phyloP scores from a whole-genome alignment of 2,888 invertebrate genomes.

The Drosophila hamatofila region DNA sequence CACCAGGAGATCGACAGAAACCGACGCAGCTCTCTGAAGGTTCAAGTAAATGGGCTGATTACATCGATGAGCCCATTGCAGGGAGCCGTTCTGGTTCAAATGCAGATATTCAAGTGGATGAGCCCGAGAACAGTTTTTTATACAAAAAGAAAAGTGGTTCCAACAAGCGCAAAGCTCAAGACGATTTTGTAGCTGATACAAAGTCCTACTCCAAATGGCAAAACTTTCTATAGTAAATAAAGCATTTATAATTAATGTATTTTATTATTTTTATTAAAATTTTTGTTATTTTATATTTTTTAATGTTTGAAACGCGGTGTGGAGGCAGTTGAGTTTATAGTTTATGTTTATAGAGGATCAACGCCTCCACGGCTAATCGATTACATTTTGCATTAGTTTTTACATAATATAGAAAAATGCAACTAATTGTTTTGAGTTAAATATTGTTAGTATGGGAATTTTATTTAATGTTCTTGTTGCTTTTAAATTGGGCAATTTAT shows the following conservation, averaged over 20 bases:
- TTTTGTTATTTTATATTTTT: constrained; percentile 25
- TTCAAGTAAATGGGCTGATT: constrained; percentile 54
- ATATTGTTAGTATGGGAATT: constrained; percentile 55
- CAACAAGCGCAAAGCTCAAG: constrained; percentile 20
- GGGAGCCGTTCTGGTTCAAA: accelerated
- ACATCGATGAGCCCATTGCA: constrained; percentile 30
- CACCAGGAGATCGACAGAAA: background rate
- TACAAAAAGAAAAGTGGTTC: background rate
- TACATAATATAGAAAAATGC: constrained; percentile 62
- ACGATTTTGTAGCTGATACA: background rate
- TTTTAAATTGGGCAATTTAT: constrained; percentile 28
- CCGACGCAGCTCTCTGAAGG: background rate
- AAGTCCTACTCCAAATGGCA: constrained; percentile 61
- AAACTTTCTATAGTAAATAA: constrained; percentile 33
- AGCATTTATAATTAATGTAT: constrained; percentile 23
- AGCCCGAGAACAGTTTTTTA: background rate
- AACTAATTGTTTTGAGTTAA: constrained; percentile 42
- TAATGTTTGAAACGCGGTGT: constrained; percentile 56
- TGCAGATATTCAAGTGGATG: background rate
- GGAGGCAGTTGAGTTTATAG: constrained; percentile 44
- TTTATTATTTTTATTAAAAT: constrained; percentile 65
- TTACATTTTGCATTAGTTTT: constrained; percentile 55
- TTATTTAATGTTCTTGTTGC: constrained; percentile 32
- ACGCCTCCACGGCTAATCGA: constrained; percentile 59
- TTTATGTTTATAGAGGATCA: constrained; percentile 45